Base-by-base conservation (phyloP, 2,113 vertebrate genomes). In the Kobus ellipsiprymnus region DNA sequence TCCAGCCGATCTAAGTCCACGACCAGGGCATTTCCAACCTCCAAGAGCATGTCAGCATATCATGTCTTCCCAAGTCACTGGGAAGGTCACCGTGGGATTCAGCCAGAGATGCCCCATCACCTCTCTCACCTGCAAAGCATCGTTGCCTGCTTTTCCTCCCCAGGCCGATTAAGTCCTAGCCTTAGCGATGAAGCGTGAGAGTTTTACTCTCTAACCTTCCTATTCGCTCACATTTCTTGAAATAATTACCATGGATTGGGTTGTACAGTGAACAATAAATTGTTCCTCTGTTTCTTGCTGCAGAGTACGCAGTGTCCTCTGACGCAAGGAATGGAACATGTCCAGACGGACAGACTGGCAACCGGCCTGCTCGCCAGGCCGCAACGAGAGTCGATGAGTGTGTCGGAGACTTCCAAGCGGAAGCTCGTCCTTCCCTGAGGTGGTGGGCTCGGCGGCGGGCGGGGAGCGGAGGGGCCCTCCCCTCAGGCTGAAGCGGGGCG, bases 371-470 rank as follows among this genome's bases (percentile, higher is more conserved):
- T 12, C 52, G 4, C 4, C 27, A 36, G 6, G 6, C 7, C 0
- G 25, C 48, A 33, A 14, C 2, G 14, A 7, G 17, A n/a, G 48
- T n/a, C 1, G 17, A 7, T 0, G 12, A 25, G 50, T 8, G 48
- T 10, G 60, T 1, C 8, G 2, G 16, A 23, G 12, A 6, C 50
- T 13, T 25, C 12, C 33, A 0, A 0, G 48, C 30, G 3, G 2
- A 3, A 48, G 2, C 71, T 19, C 33, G 64, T 23, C 15, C n/a
- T 55, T 9, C n/a, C 48, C 67, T 9, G 46, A 23, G 3, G 59
- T 2, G 25, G 4, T 7, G 87, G 54, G 5, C 14, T 11, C 5
- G 7, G 36, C 16, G 9, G 30, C 1, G 9, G 48, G 5, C 9
- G 4, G 8, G 5, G 5, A 27, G 27, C 17, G 4, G 57, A 44